Base-by-base conservation (phyloP, 2,888 invertebrate genomes). In the Drosophila cracens region DNA sequence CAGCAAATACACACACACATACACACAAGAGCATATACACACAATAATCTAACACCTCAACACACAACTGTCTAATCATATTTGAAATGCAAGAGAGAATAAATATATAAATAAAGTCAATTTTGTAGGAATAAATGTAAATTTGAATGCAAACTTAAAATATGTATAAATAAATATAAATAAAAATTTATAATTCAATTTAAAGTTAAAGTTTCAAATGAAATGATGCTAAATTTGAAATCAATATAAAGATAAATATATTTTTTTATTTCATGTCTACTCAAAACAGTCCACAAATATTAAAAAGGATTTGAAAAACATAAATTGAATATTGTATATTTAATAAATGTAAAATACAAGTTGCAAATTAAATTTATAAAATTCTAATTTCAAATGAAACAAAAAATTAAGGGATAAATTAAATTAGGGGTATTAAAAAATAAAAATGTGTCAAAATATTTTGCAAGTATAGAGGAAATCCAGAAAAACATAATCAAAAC, bases 11-110 rank as follows among this genome's bases (percentile, higher is more conserved):
- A 4, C 2, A n/a, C 73, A 52, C 25, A 60, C 48, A 72, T 60
- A 54, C 64, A 27, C 63, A 51, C 64, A 63, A 31, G 68, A 67
- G 69, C 51, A 27, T 10, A n/a, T 10, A 40, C 10, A 7, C 21
- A 21, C 43, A 56, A 72, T 82, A 76, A 82, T 85, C 48, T 74
- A 72, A 81, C 79, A 81, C 79, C 74, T 70, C 40, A 48, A 56
- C 48, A 16, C 2, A 21, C 13, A 43, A 43, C 13, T 16, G 13
- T 25, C 7, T 46, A 46, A 25, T 25, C 21, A 46, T 16, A 16
- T 46, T 21, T 46, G 8, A 46, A 46, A 16, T 46, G 4, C 13
- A 25, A 4, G 2, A 4, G 2, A 46, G 1, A 46, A 8, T 46
- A 25, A 46, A 46, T 46, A 46, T 2, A 4, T 46, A 4, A 46